phyloP scores from a whole-genome alignment of 2,888 invertebrate species.

The Oligia latruncula region DNA sequence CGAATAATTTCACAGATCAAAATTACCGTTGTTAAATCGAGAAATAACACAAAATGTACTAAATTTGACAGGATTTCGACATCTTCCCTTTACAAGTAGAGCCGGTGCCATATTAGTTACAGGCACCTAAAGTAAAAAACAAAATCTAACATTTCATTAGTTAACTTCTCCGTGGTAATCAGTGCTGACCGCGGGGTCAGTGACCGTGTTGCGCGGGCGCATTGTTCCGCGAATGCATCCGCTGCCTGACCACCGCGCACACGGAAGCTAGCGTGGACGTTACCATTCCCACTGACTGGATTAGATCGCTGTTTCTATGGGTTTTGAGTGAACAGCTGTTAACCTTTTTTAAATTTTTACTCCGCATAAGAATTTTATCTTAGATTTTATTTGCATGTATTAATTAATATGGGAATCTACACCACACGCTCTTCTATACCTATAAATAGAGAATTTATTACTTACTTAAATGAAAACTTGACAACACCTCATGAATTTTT shows the following conservation, averaged over 20 bases:
- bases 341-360: not conserved
- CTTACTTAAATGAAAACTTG: too few species aligned
- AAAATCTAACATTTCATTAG: conserved; percentile 10
- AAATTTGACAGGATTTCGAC: not conserved
- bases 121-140: not conserved
- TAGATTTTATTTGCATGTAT: not conserved
- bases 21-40: not conserved
- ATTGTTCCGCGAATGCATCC: conserved; percentile 79
- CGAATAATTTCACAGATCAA: not conserved
- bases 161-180: conserved; percentile 25
- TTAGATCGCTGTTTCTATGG: conserved; percentile 17
- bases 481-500: too few species aligned
- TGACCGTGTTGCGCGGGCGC: conserved; percentile 71
- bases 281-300: conserved; percentile 35
- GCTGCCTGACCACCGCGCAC: conserved; percentile 56
- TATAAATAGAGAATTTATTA: not conserved
- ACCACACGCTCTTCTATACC: not conserved
- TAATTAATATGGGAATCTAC: not conserved
- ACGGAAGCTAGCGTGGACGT: conserved; percentile 63
- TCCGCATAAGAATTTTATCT: not conserved
- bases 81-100: not conserved
- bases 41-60: not conserved
- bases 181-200: conserved; percentile 65
- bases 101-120: not conserved
- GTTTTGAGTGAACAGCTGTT: conserved; percentile 11